phyloP scores from a whole-genome alignment of 2,888 invertebrate genomes.

The Heliconius erato region DNA sequence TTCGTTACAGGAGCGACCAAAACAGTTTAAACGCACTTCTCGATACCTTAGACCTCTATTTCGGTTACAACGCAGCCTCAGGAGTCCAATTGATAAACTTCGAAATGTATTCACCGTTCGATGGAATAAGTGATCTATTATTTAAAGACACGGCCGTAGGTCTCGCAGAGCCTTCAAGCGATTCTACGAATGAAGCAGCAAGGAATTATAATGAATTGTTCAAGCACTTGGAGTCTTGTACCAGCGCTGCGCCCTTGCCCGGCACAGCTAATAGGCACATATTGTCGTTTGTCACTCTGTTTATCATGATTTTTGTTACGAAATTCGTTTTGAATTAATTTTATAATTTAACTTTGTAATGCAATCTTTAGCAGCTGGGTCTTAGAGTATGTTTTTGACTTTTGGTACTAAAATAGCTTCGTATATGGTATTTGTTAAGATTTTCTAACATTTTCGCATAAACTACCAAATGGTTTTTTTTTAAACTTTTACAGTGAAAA shows the following conservation, averaged over 20 bases:
- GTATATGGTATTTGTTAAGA: background rate
- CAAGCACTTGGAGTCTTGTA: slow-evolving; percentile 74
- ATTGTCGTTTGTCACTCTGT: slow-evolving; percentile 65
- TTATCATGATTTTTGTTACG: slow-evolving; percentile 62
- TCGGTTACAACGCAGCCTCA: slow-evolving; percentile 78
- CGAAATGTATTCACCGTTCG: slow-evolving; percentile 86
- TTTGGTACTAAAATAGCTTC: background rate
- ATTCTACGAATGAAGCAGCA: slow-evolving; percentile 71
- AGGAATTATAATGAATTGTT: slow-evolving; percentile 86
- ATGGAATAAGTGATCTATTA: slow-evolving; percentile 81
- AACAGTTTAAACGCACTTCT: slow-evolving; percentile 74
- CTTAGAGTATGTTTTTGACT: background rate
- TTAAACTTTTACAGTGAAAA: background rate
- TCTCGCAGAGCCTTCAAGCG: slow-evolving; percentile 75
- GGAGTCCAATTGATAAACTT: slow-evolving; percentile 75
- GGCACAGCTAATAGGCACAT: slow-evolving; percentile 60
- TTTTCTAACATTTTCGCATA: background rate
- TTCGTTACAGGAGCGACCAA: slow-evolving; percentile 68
- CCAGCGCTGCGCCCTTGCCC: slow-evolving; percentile 59
- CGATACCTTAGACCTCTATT: slow-evolving; percentile 79
- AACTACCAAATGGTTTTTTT: background rate
- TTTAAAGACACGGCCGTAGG: slow-evolving; percentile 88
- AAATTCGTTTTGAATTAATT: slow-evolving; percentile 60
- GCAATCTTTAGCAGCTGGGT: background rate
- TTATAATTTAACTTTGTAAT: background rate